A percentile compares a stretch with the other conserved stretches of the same genome.
Evolutionary conservation across 2,113 vertebrate genomes (phyloP).

Genomic region (Hemibates koningsi): DNA sequence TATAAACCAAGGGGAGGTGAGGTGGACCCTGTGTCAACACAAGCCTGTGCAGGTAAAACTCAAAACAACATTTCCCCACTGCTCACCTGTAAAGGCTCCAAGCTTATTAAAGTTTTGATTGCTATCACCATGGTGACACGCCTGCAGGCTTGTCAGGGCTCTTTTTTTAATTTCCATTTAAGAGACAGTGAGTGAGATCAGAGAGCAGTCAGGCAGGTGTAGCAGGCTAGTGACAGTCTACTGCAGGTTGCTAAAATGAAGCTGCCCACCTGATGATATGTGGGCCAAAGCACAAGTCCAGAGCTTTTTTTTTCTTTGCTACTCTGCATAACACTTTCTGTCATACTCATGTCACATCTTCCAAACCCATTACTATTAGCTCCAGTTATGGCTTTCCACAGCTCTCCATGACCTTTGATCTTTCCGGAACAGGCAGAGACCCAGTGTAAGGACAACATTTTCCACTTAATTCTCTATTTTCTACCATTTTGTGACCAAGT

Average conservation of each 20-base stretch:
- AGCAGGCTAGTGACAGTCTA: not conserved
- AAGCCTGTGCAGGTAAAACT: not conserved
- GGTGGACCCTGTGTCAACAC: not conserved
- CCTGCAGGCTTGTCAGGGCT: not conserved
- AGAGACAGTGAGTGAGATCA: not conserved
- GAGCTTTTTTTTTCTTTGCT: not conserved
- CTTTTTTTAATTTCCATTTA: not conserved
- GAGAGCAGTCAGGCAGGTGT: constrained; percentile 24
- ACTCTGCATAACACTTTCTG: not conserved
- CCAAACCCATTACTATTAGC: not conserved
- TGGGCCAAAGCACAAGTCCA: not conserved
- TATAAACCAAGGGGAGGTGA: not conserved
- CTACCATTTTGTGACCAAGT: not conserved
- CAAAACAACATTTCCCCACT: not conserved
- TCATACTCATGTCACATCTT: not conserved
- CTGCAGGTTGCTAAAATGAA: not conserved
- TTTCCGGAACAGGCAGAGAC: not conserved
- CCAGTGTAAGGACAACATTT: not conserved
- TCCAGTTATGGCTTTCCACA: not conserved
- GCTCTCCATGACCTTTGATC: not conserved
- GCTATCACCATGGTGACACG: not conserved
- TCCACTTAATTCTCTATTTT: not conserved
- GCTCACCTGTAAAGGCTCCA: not conserved
- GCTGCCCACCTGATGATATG: not conserved
- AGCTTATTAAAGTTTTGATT: not conserved